Evolutionary conservation across 2,797 vertebrate species (phyloP).

Genomic region (Denticeps clupeoides): DNA sequence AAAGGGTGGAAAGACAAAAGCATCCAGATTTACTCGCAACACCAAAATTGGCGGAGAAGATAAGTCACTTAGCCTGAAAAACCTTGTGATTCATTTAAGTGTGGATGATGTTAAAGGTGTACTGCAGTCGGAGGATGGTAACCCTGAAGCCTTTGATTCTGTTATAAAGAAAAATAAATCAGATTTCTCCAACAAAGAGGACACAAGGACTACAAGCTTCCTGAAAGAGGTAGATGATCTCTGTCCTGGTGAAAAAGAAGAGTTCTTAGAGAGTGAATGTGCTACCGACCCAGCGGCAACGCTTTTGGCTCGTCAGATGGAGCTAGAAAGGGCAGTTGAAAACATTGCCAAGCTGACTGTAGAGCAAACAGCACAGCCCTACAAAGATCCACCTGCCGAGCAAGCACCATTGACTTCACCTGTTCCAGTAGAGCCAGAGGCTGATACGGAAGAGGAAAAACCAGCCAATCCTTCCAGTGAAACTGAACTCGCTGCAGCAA

Average conservation of each 20-base stretch:
- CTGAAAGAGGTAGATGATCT: slow-evolving; percentile 51
- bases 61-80: slow-evolving; percentile 70
- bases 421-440: slow-evolving; percentile 45
- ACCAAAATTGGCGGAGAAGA: slow-evolving; percentile 65
- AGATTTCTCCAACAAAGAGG: slow-evolving; percentile 55
- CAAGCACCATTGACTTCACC: slow-evolving; percentile 51
- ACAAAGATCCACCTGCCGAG: slow-evolving; percentile 65
- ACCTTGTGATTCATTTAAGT: slow-evolving; percentile 68
- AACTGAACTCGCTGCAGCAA: slow-evolving; percentile 92
- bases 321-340: slow-evolving; percentile 90
- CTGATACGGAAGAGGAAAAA: slow-evolving; percentile 75
- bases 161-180: slow-evolving; percentile 58
- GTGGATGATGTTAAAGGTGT: slow-evolving; percentile 70
- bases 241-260: slow-evolving; percentile 56
- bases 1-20: slow-evolving; percentile 53
- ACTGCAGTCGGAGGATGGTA: slow-evolving; percentile 57
- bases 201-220: slow-evolving; percentile 35
- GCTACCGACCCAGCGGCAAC: slow-evolving; percentile 64
- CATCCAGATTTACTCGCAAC: slow-evolving; percentile 68
- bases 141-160: slow-evolving; percentile 46
- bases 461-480: slow-evolving; percentile 84
- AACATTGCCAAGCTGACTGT: slow-evolving; percentile 88
- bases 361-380: slow-evolving; percentile 57
- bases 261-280: slow-evolving; percentile 58
- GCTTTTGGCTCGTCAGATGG: slow-evolving; percentile 80